Base-by-base conservation (phyloP, 2,113 vertebrate species). In the Ahaetulla prasina region DNA sequence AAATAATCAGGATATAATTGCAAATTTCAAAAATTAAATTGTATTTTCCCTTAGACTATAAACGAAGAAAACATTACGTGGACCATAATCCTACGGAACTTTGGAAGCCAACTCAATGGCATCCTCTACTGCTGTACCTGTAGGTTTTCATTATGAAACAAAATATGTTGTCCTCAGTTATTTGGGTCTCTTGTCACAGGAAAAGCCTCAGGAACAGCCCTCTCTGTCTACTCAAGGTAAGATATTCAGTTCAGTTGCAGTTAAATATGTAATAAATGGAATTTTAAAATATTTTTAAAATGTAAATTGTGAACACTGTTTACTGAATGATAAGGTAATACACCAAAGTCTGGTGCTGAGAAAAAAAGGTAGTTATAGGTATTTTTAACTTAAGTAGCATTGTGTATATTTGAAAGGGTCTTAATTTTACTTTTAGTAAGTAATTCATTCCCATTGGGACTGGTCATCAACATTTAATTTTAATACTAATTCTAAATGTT, bases 81-180 rank as follows among this genome's bases (percentile, higher is more conserved):
- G 45, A 88, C 94, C 84, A 1, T 90, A 91, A 91, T 27, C 92
- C 16, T 92, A 2, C 50, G 93, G 94, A 43, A 1, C 55, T 10
- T 30, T 91, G 50, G 92, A 89, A 88, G 95, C 88, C 93, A 95
- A 43, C 87, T 96, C 89, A 23, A 98, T 98, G 98, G 98, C 98
- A 96, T 97, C 97, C 91, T 96, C 97, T 85, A 49, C 97, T 96
- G 93, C 97, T 39, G 97, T 99, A 98, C 98, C 98, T 98, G 98
- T 97, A 96, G 98, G 98, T 96, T 99, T 99, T 95, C 98, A 98
- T 96, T 99, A 98, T 95, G 99, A 99, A 97, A 99, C 99, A 94
- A 98, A 98, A 94, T 99, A 98, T 22, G 97, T 99, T 49, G 98
- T 99, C 95, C 98, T 99, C 96, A 98, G 97, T 97, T 99, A 98